Conservation (phyloP, 2,113 vertebrate species). For the Pachypanchax playfairii region DNA sequence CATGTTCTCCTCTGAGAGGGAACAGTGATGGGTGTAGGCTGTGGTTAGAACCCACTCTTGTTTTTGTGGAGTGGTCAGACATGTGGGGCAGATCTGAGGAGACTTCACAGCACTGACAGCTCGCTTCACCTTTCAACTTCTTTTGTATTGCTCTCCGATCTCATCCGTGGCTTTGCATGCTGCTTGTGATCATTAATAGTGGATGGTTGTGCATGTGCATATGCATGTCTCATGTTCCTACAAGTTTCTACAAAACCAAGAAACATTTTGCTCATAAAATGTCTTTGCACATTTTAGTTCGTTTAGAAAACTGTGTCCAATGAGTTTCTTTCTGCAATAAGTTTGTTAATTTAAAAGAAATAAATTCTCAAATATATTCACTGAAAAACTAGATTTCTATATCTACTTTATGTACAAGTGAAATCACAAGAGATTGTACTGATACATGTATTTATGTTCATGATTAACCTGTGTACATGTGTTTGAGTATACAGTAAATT, state of each 20-base stretch:
- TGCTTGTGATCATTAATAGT: constrained; percentile 46
- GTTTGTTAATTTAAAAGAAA: not conserved
- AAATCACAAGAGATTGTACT: not conserved
- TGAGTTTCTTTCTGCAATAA: not conserved
- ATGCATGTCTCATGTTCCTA: constrained; percentile 11
- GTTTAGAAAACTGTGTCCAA: not conserved
- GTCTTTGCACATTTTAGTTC: not conserved
- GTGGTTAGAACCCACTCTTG: constrained; percentile 52
- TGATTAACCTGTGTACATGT: not conserved
- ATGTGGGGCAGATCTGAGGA: constrained; percentile 62
- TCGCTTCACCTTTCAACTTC: constrained; percentile 56
- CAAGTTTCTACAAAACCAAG: not conserved
- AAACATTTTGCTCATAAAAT: not conserved
- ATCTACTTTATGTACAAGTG: not conserved
- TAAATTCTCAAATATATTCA: constrained; percentile 1
- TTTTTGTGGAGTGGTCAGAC: constrained; percentile 58
- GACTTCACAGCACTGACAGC: constrained; percentile 62
- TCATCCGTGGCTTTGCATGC: constrained; percentile 26
- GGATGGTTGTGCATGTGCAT: constrained; percentile 4
- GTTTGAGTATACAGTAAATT: constrained; percentile 25
- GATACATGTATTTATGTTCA: not conserved
- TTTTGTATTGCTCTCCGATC: constrained; percentile 32
- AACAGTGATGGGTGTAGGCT: constrained; percentile 66
- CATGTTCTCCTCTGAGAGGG: constrained; percentile 66
- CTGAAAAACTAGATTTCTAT: not conserved